These are phyloP conservation scores for Musca domestica DNA, from an alignment of 1,140 invertebrate species.

Conservation along the genomic window DNA sequence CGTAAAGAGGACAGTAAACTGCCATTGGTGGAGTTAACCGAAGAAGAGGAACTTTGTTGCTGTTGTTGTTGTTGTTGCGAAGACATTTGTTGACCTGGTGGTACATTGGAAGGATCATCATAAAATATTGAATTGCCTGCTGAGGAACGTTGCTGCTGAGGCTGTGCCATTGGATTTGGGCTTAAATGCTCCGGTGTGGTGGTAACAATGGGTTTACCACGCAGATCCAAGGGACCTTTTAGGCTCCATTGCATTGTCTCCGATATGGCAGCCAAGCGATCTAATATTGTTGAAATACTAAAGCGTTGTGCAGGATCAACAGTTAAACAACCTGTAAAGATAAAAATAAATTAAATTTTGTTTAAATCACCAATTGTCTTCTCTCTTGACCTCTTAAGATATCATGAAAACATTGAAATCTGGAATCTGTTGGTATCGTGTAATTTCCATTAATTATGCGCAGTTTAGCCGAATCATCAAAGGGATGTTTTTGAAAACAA, in stretches of 20 bases:
- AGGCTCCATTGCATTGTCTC: conserved; percentile 78
- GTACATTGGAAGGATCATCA: conserved; percentile 40
- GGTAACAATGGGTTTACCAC: conserved; percentile 43
- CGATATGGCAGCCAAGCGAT: conserved; percentile 81
- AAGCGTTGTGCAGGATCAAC: conserved; percentile 74
- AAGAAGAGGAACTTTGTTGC: conserved; percentile 26
- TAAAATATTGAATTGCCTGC: conserved; percentile 49
- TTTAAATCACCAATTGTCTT: not conserved
- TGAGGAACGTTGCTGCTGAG: conserved; percentile 34
- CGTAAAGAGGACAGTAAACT: conserved; percentile 78
- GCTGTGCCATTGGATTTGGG: conserved; percentile 28
- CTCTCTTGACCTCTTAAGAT: conserved; percentile 69
- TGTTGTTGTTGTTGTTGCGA: conserved; percentile 22
- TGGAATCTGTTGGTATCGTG: conserved; percentile 76
- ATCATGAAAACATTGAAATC: conserved; percentile 83
- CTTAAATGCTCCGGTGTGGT: conserved; percentile 40
- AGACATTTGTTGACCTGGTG: conserved; percentile 31
- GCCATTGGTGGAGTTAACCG: conserved; percentile 42
- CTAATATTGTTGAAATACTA: conserved; percentile 74
- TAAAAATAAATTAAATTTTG: not conserved
- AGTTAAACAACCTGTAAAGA: conserved; percentile 65
- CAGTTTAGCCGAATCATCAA: conserved; percentile 94
- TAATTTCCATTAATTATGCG: conserved; percentile 96
- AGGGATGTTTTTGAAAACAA: conserved; percentile 93
- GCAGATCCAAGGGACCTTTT: conserved; percentile 61